A percentile compares a stretch with the other conserved stretches of the same genome.
phyloP scores from a whole-genome alignment of 1,140 invertebrate species.

The Bombus soroeensis region DNA sequence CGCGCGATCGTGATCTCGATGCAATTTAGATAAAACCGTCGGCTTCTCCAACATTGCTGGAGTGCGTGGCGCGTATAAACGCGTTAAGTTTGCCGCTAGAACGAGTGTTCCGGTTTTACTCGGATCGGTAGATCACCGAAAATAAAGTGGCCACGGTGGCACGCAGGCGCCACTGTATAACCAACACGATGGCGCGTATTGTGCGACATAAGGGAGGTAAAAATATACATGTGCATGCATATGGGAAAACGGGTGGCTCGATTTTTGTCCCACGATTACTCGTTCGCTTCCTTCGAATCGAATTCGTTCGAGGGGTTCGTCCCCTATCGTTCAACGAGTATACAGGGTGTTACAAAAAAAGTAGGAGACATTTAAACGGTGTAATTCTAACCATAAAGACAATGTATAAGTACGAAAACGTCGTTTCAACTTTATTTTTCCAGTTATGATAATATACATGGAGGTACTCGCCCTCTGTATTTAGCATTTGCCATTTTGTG shows the following conservation, averaged over 20 bases:
- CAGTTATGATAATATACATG: no score
- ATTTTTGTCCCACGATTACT: slow-evolving; percentile 55
- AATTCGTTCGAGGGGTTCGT: slow-evolving; percentile 33
- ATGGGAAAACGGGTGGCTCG: slow-evolving; percentile 45
- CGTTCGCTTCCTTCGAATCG: slow-evolving; percentile 48
- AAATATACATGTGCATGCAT: slow-evolving; percentile 46
- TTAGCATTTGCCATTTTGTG: no score
- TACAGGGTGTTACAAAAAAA: slow-evolving; percentile 30
- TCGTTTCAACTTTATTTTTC: no score
- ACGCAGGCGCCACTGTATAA: slow-evolving; percentile 30
- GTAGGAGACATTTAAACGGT: no score
- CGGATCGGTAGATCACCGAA: slow-evolving; percentile 39
- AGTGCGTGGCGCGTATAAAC: background rate
- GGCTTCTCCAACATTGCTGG: no score
- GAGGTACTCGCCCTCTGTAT: no score
- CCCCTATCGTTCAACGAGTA: background rate
- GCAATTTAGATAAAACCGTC: slow-evolving; percentile 9
- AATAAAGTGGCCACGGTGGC: slow-evolving; percentile 25
- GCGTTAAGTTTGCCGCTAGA: slow-evolving; percentile 41
- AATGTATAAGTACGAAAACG: no score
- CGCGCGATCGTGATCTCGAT: background rate
- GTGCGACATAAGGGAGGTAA: slow-evolving; percentile 53
- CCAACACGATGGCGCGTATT: slow-evolving; percentile 6
- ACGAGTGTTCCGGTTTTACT: slow-evolving; percentile 16
- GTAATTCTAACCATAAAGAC: no score